Percentiles rank a stretch among this genome's conserved stretches.
These are phyloP conservation scores for Pedicia rivosa DNA, from an alignment of 2,888 invertebrate genomes.

Conservation along the genomic window DNA sequence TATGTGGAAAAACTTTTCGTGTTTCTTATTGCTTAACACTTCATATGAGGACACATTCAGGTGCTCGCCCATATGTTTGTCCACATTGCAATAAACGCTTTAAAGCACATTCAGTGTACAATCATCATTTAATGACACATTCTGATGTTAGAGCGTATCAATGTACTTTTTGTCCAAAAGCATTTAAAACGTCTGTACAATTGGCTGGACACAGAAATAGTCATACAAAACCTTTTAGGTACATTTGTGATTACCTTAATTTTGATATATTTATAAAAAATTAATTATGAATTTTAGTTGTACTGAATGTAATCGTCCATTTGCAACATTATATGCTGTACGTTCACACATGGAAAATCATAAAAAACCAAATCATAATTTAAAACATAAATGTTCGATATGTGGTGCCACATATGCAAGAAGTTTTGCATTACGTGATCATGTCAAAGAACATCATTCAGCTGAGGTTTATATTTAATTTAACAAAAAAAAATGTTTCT, in stretches of 20 bases:
- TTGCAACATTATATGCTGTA: constrained; percentile 61
- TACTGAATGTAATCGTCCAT: constrained; percentile 59
- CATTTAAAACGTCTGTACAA: constrained; percentile 66
- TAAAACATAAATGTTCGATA: constrained; percentile 49
- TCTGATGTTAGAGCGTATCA: constrained; percentile 59
- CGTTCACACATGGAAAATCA: constrained; percentile 62
- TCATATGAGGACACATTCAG: constrained; percentile 66
- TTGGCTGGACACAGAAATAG: constrained; percentile 66
- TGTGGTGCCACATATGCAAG: constrained; percentile 67
- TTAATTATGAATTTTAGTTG: too few species aligned
- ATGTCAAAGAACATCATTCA: constrained; percentile 47
- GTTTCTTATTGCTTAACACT: constrained; percentile 65
- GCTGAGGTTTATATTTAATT: constrained; percentile 14
- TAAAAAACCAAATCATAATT: constrained; percentile 42
- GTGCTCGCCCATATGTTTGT: constrained; percentile 59
- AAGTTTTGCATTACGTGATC: constrained; percentile 56
- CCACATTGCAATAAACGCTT: constrained; percentile 53
- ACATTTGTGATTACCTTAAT: too few species aligned
- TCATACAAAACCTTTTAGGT: constrained; percentile 69
- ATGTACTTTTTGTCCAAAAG: constrained; percentile 60
- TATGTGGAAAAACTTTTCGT: constrained; percentile 65
- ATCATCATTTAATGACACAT: constrained; percentile 59
- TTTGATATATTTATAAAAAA: too few species aligned
- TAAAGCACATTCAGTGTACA: constrained; percentile 64
- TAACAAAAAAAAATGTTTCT: background rate